Conservation (phyloP, 2,797 vertebrate genomes). For the Semotilus atromaculatus region DNA sequence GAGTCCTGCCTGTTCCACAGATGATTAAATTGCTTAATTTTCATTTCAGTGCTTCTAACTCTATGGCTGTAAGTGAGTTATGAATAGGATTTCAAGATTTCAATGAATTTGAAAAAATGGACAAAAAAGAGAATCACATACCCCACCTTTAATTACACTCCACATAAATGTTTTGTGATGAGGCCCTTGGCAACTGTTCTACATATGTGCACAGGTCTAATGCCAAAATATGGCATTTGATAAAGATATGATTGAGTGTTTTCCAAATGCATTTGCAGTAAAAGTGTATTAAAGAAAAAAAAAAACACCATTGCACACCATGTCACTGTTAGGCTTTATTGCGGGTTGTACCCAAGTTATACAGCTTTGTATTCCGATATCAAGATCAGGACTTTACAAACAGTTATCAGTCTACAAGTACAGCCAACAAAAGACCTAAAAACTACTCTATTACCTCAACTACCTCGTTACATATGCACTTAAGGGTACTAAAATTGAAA, state of each 20-base stretch:
- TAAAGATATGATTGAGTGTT: neutral
- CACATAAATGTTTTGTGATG: neutral
- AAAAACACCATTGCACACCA: neutral
- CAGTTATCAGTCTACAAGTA: slow-evolving; percentile 85
- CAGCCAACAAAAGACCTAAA: slow-evolving; percentile 84
- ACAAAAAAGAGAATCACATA: too few relatives aligned
- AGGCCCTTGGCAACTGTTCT: neutral
- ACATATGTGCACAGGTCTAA: neutral
- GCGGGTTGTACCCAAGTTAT: slow-evolving; percentile 86
- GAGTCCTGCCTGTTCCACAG: too few relatives aligned
- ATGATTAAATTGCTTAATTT: too few relatives aligned
- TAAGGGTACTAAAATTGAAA: slow-evolving; percentile 84
- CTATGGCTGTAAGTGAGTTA: too few relatives aligned
- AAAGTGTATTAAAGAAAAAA: neutral
- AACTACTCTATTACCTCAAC: slow-evolving; percentile 74
- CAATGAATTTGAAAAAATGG: too few relatives aligned
- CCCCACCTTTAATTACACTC: neutral
- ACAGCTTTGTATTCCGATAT: slow-evolving; percentile 83
- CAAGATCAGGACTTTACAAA: slow-evolving; percentile 82
- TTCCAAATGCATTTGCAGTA: neutral
- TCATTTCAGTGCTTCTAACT: too few relatives aligned
- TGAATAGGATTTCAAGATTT: too few relatives aligned
- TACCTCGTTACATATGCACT: slow-evolving; percentile 80
- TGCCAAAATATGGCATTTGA: neutral
- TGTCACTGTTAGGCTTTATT: slow-evolving; percentile 83